phyloP scores from a whole-genome alignment of 2,113 vertebrate genomes.

The Melanerpes formicivorus region DNA sequence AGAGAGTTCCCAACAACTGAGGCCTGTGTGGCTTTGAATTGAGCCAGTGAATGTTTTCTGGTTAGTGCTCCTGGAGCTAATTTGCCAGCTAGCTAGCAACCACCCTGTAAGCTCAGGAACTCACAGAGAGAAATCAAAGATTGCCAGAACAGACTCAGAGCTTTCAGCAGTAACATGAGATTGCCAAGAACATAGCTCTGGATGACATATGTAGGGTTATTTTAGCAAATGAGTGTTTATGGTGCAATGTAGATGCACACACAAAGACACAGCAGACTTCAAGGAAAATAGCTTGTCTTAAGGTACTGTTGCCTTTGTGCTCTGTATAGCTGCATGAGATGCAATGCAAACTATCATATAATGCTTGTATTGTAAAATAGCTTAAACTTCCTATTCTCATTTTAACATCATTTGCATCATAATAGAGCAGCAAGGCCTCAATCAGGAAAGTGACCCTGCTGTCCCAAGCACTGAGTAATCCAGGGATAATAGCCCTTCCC shows the following conservation, averaged over 20 bases:
- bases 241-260: not conserved
- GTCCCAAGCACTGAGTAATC: not conserved
- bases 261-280: not conserved
- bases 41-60: not conserved
- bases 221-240: conserved; percentile 29
- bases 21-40: not conserved
- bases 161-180: not conserved
- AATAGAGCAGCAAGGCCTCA: not conserved
- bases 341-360: not conserved
- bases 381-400: not conserved
- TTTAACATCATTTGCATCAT: not conserved
- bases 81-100: not conserved
- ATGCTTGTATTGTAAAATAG: not conserved
- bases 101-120: not conserved
- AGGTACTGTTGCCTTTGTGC: not conserved
- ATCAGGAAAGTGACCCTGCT: not conserved
- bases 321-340: not conserved
- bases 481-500: not conserved
- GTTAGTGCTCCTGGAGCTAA: not conserved
- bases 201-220: conserved; percentile 27
- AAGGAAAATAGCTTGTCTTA: not conserved
- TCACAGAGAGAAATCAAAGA: not conserved
- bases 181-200: conserved; percentile 34
- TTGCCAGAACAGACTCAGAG: not conserved
- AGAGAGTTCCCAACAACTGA: not conserved